phyloP scores from a whole-genome alignment of 1,140 invertebrate genomes.

The Brachionus manjavacas region DNA sequence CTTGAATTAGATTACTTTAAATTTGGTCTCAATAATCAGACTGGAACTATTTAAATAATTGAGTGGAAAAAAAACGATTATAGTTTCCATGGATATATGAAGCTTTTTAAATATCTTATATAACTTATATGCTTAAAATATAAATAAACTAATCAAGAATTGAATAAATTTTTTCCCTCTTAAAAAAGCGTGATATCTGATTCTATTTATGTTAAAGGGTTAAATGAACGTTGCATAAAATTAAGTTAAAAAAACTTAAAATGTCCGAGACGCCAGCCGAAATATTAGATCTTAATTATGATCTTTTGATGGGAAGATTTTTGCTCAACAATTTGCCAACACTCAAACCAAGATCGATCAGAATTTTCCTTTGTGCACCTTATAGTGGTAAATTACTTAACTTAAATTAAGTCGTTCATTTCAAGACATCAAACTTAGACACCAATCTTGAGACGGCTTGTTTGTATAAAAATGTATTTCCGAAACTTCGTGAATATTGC shows the following conservation, averaged over 20 bases:
- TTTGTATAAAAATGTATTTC: neutral
- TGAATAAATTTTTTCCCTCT: neutral
- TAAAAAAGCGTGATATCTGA: neutral
- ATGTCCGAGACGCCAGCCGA: neutral
- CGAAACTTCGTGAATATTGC: slow-evolving; percentile 11
- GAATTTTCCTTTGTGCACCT: slow-evolving; percentile 33
- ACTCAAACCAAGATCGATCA: neutral
- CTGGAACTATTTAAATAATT: slow-evolving; percentile 5
- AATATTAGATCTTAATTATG: slow-evolving; percentile 3
- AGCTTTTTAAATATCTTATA: slow-evolving; percentile 35
- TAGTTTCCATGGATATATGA: slow-evolving; percentile 30
- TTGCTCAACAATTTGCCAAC: neutral
- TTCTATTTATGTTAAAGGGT: neutral
- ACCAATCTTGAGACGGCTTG: neutral
- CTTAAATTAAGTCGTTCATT: neutral
- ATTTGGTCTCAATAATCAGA: neutral
- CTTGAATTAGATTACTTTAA: neutral
- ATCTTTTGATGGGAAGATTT: slow-evolving; percentile 17
- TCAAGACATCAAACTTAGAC: slow-evolving; percentile 30
- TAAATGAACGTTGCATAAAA: neutral
- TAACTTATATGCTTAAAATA: slow-evolving; percentile 23
- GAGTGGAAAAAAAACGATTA: neutral
- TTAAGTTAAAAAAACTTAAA: neutral
- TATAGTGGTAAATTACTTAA: neutral
- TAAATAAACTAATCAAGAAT: slow-evolving; percentile 25